A percentile compares a stretch with the other conserved stretches of the same genome.
Evolutionary conservation across 2,888 invertebrate species (phyloP).

Genomic region (Empis livida): DNA sequence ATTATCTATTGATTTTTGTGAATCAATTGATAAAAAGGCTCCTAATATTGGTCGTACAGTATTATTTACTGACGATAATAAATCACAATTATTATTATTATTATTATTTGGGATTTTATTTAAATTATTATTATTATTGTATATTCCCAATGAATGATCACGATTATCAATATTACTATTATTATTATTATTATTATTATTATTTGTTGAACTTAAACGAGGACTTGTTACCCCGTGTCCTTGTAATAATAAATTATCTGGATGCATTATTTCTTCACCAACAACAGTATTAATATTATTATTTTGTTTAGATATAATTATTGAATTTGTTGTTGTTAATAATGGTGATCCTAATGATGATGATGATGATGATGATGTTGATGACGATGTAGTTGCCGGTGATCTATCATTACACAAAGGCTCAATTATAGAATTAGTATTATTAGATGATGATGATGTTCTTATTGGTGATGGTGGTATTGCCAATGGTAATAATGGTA

Average conservation of each 20-base stretch:
- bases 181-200: too few species aligned
- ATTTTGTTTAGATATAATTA: too few species aligned
- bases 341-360: constrained; percentile 2
- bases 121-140: background rate
- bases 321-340: background rate
- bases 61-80: background rate
- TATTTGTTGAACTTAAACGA: constrained; percentile 14
- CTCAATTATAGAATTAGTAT: background rate
- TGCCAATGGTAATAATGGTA: constrained; percentile 10
- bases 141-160: background rate
- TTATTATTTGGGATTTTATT: background rate
- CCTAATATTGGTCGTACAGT: background rate
- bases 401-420: constrained; percentile 9
- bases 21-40: background rate
- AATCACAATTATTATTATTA: background rate
- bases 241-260: constrained; percentile 30
- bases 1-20: background rate
- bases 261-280: constrained; percentile 27
- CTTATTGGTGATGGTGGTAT: background rate
- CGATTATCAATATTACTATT: background rate
- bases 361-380: background rate
- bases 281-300: too few species aligned
- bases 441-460: background rate
- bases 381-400: background rate
- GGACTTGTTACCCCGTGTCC: constrained; percentile 28